phyloP scores from a whole-genome alignment of 2,797 vertebrate species.

The Mastacembelus armatus region DNA sequence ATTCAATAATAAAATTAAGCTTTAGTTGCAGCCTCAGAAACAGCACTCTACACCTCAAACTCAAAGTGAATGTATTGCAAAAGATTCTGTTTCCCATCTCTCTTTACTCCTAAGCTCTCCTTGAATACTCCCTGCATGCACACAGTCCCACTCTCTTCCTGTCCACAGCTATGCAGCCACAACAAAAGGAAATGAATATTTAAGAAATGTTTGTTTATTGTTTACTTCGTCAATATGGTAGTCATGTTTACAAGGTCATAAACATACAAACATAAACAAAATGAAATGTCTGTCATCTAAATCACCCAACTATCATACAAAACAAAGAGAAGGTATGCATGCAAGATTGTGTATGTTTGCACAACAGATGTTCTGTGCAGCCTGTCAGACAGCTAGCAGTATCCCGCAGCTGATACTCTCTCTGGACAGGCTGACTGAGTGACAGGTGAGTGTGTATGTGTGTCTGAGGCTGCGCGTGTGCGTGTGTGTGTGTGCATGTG shows the following conservation, averaged over 20 bases:
- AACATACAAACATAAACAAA: conserved; percentile 36
- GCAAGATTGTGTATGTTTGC: not conserved
- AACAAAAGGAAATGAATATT: conserved; percentile 20
- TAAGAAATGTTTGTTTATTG: conserved; percentile 10
- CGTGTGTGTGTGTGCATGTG: not conserved
- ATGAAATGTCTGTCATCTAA: conserved; percentile 50
- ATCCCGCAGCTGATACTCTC: conserved; percentile 70
- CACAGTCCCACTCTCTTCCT: not conserved
- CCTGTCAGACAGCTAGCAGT: conserved; percentile 67
- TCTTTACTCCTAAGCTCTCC: not conserved
- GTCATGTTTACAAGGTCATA: conserved; percentile 42
- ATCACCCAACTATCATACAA: conserved; percentile 57
- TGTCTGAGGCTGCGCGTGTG: conserved; percentile 3
- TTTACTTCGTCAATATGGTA: conserved; percentile 9
- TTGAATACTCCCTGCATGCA: not conserved
- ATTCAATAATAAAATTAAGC: not conserved
- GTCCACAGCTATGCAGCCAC: not conserved
- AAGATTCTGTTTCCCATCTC: too few relatives aligned
- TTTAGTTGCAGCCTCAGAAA: not conserved
- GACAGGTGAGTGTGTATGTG: conserved; percentile 47
- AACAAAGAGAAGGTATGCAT: conserved; percentile 44
- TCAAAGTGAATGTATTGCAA: too few relatives aligned
- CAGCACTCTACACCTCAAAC: not conserved
- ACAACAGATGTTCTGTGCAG: conserved; percentile 70
- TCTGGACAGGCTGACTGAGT: conserved; percentile 67